Evolutionary conservation across 2,797 vertebrate species (phyloP).

Genomic region (Sebastes jordani): DNA sequence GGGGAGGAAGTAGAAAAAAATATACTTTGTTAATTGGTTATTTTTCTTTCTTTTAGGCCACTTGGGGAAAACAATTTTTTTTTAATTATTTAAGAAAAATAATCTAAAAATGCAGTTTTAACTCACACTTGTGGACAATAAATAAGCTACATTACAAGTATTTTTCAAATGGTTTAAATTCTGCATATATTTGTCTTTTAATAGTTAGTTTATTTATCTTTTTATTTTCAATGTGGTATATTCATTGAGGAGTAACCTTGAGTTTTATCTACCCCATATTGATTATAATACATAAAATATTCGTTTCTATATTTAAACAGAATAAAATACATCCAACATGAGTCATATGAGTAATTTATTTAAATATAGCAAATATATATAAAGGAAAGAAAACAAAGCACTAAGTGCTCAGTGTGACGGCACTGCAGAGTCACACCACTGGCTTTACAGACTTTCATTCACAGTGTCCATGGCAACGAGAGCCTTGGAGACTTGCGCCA

Average conservation of each 20-base stretch:
- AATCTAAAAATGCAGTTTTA: neutral
- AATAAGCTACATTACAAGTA: neutral
- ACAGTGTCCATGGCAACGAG: slow-evolving; percentile 74
- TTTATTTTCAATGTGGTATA: neutral
- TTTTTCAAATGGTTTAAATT: neutral
- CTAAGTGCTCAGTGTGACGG: neutral
- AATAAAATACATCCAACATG: neutral
- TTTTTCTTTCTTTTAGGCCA: neutral
- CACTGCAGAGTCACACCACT: slow-evolving; percentile 45
- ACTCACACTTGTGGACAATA: neutral
- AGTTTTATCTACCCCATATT: neutral
- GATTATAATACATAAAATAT: neutral
- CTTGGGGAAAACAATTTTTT: neutral
- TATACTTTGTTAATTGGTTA: neutral
- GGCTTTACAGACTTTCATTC: slow-evolving; percentile 43
- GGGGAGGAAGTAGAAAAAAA: neutral
- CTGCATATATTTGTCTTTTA: neutral
- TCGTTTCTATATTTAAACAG: neutral
- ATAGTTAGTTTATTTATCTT: neutral
- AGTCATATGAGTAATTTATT: neutral
- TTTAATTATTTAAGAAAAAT: too few relatives aligned
- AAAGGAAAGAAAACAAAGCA: neutral
- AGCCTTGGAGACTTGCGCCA: slow-evolving; percentile 49
- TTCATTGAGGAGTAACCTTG: neutral
- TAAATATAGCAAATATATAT: neutral